These are phyloP conservation scores for Amyelois transitella DNA, from an alignment of 1,140 invertebrate genomes.

Conservation along the genomic window DNA sequence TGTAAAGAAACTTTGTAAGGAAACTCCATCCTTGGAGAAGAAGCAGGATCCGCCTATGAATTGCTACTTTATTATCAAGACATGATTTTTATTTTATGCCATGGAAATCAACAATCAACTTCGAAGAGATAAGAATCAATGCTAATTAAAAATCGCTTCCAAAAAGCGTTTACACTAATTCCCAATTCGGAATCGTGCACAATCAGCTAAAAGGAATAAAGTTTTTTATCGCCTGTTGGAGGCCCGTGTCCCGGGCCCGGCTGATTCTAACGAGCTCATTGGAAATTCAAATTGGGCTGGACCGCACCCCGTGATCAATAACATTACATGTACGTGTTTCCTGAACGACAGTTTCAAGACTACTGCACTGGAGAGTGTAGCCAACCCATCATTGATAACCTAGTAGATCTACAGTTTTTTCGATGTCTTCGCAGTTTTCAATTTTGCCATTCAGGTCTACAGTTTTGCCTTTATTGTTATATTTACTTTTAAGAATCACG, in stretches of 20 bases:
- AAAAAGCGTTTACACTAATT: conserved; percentile 47
- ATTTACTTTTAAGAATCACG: too few relatives aligned
- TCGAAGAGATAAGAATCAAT: neutral
- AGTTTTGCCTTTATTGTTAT: too few relatives aligned
- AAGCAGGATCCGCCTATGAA: too few relatives aligned
- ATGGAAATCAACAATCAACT: neutral
- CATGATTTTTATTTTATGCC: too few relatives aligned
- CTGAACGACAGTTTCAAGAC: conserved; percentile 29
- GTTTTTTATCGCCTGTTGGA: conserved; percentile 58
- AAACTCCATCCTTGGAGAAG: too few relatives aligned
- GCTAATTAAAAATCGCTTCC: conserved; percentile 37
- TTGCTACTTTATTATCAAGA: too few relatives aligned
- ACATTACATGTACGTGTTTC: conserved; percentile 70
- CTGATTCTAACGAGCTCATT: conserved; percentile 68
- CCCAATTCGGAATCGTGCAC: conserved; percentile 35
- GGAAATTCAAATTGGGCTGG: conserved; percentile 67
- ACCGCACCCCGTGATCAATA: conserved; percentile 68
- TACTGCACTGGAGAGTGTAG: neutral
- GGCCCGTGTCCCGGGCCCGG: conserved; percentile 39
- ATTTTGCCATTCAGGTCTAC: too few relatives aligned
- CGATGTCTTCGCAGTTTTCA: too few relatives aligned
- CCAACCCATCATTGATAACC: too few relatives aligned
- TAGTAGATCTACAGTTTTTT: too few relatives aligned
- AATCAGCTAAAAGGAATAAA: conserved; percentile 53
- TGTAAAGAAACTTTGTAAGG: too few relatives aligned